phyloP scores from a whole-genome alignment of 2,113 vertebrate species.

The Lagopus leucura region DNA sequence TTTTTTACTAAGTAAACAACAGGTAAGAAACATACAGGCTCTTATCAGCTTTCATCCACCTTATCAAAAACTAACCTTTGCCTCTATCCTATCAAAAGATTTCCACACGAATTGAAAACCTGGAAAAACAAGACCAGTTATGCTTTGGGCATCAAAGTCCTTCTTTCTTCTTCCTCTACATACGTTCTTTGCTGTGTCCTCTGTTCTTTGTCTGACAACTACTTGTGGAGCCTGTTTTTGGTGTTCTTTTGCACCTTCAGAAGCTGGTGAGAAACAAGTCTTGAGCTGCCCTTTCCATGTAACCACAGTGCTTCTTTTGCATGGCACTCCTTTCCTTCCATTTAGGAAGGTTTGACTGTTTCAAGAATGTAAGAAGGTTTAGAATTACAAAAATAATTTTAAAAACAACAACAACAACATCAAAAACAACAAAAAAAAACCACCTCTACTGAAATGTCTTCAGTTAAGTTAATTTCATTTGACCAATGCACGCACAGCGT shows the following conservation, averaged over 20 bases:
- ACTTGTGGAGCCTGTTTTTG: neutral
- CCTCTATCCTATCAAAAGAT: neutral
- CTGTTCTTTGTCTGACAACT: neutral
- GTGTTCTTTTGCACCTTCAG: neutral
- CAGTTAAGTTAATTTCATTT: neutral
- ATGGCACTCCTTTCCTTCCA: neutral
- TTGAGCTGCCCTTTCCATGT: neutral
- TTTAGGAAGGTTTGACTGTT: neutral
- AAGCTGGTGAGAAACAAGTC: neutral
- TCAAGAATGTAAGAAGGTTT: neutral
- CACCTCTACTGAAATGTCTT: neutral
- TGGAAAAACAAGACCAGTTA: neutral
- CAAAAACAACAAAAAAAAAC: no score
- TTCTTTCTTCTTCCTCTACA: neutral
- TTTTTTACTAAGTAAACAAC: neutral
- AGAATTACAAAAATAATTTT: neutral
- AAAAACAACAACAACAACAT: neutral
- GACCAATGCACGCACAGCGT: neutral
- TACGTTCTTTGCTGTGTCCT: neutral
- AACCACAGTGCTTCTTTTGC: fast-evolving
- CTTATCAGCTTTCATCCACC: neutral
- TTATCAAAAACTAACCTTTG: neutral
- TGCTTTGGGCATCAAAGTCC: neutral
- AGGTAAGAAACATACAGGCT: neutral
- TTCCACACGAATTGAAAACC: neutral